Evolutionary conservation across 2,888 invertebrate species (phyloP).

Genomic region (Andrena flavipes): DNA sequence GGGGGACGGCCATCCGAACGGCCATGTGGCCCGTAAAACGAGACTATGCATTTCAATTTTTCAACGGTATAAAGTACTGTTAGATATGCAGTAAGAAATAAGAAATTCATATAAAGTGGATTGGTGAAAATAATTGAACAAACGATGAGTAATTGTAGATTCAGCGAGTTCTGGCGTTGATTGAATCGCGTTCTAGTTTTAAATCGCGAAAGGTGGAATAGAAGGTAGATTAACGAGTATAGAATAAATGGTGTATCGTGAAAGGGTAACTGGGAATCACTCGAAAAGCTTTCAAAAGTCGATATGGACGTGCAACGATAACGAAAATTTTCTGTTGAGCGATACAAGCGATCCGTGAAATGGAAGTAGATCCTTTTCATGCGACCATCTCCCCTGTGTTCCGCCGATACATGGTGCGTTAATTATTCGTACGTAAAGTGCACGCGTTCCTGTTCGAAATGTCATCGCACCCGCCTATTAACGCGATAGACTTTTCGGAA

Average conservation of each 20-base stretch:
- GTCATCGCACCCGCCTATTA: slow-evolving; percentile 19
- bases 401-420: slow-evolving; percentile 3
- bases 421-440: slow-evolving; percentile 34
- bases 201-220: too few relatives aligned
- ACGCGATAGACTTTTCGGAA: slow-evolving; percentile 33
- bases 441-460: slow-evolving; percentile 18
- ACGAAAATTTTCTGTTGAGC: not conserved
- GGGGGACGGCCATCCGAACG: not conserved
- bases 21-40: slow-evolving; percentile 43
- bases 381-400: not conserved
- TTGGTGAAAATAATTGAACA: too few relatives aligned
- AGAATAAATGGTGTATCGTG: not conserved
- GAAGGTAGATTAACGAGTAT: too few relatives aligned
- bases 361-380: not conserved
- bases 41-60: slow-evolving; percentile 43
- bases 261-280: not conserved
- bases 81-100: too few relatives aligned
- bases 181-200: too few relatives aligned
- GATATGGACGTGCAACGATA: too few relatives aligned
- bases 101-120: too few relatives aligned
- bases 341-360: slow-evolving; percentile 2
- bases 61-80: not conserved
- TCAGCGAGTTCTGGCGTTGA: too few relatives aligned
- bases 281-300: slow-evolving; percentile 3
- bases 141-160: too few relatives aligned